A percentile compares a stretch with the other conserved stretches of the same genome.
Evolutionary conservation across 2,888 invertebrate genomes (phyloP).

Genomic region (Carpatolechia fugitivella): DNA sequence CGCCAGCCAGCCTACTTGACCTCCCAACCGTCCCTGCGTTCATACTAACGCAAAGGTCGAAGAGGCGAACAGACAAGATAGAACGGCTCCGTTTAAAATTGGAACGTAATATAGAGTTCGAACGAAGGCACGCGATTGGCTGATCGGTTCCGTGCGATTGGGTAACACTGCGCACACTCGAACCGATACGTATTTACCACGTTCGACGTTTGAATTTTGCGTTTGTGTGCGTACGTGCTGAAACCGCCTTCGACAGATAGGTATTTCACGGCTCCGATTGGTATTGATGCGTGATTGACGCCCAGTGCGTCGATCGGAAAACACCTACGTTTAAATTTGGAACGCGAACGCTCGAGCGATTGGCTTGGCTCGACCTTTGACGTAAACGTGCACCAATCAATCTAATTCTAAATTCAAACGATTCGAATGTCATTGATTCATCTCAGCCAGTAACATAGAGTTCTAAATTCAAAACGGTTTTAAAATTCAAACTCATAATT

Average conservation of each 20-base stretch:
- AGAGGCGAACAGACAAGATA: slow-evolving; percentile 19
- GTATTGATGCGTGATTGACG: slow-evolving; percentile 39
- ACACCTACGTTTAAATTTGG: slow-evolving; percentile 34
- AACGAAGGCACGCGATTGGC: slow-evolving; percentile 59
- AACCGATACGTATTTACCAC: slow-evolving; percentile 65
- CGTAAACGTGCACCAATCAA: not conserved
- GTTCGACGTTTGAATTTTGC: slow-evolving; percentile 52
- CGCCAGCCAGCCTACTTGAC: slow-evolving; percentile 29
- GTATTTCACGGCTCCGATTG: slow-evolving; percentile 51
- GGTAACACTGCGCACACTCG: slow-evolving; percentile 78
- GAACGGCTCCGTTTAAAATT: slow-evolving; percentile 35
- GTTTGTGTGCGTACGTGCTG: slow-evolving; percentile 41
- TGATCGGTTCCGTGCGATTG: slow-evolving; percentile 81
- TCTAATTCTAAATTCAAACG: not conserved
- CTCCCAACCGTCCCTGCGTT: slow-evolving; percentile 31
- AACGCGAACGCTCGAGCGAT: slow-evolving; percentile 18
- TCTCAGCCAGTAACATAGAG: not conserved
- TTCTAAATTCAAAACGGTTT: not conserved
- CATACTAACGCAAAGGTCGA: slow-evolving; percentile 17
- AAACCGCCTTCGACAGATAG: slow-evolving; percentile 60
- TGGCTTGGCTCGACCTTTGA: not conserved
- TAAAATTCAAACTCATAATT: slow-evolving; percentile 3
- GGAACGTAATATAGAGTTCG: slow-evolving; percentile 56
- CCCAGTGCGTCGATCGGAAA: slow-evolving; percentile 33
- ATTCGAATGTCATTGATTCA: not conserved